These are phyloP conservation scores for Cyanocitta stelleri DNA, from an alignment of 2,113 vertebrate species.

Conservation along the genomic window DNA sequence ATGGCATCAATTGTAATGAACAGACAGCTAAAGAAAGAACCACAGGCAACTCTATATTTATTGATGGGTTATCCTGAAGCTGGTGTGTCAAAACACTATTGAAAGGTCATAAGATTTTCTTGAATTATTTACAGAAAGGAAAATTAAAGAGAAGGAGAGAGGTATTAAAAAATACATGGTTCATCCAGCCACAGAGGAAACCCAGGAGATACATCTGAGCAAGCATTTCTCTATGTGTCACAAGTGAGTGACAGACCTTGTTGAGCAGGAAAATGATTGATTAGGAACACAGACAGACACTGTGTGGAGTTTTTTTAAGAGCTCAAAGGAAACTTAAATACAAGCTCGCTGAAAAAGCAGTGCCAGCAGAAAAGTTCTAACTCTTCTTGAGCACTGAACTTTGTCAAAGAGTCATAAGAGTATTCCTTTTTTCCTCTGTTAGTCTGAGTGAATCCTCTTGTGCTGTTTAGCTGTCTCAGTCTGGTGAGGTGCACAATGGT, in stretches of 20 bases:
- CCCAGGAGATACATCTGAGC: background rate
- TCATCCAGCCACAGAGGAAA: background rate
- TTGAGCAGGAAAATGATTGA: background rate
- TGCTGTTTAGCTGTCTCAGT: background rate
- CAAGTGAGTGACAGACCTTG: background rate
- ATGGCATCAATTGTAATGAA: background rate
- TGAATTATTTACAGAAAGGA: background rate
- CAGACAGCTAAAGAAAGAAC: background rate
- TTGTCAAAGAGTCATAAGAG: background rate
- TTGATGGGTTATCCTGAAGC: background rate
- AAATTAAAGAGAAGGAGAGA: background rate
- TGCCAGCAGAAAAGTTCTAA: background rate
- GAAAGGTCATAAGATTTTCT: background rate
- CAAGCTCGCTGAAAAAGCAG: background rate
- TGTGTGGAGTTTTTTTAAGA: background rate
- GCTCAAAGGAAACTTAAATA: background rate
- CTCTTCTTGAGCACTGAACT: background rate
- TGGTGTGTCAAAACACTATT: background rate
- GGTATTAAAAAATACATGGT: fast-evolving
- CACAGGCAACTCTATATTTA: background rate
- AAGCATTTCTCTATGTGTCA: background rate
- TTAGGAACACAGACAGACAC: background rate
- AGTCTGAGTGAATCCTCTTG: background rate
- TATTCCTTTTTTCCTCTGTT: background rate
- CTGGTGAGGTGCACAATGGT: background rate